Evolutionary conservation across 2,113 vertebrate genomes (phyloP).

Genomic region (Poecilia latipinna): DNA sequence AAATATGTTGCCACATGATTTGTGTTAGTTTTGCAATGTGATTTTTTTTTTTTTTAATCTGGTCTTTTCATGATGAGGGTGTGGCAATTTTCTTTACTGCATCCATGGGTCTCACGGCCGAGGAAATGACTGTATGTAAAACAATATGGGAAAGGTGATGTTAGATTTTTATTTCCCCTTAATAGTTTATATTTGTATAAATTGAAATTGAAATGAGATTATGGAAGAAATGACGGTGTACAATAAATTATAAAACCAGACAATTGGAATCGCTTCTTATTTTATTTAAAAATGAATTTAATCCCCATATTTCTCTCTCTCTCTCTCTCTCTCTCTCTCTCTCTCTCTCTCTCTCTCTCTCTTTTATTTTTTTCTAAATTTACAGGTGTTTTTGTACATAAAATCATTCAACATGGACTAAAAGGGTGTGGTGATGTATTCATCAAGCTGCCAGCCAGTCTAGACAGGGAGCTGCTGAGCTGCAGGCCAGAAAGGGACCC

Average conservation of each 20-base stretch:
- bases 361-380: neutral
- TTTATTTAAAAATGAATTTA: neutral
- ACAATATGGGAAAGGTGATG: constrained; percentile 58
- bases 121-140: constrained; percentile 57
- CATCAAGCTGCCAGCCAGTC: constrained; percentile 50
- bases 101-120: constrained; percentile 46
- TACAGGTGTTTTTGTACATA: neutral
- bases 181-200: constrained; percentile 81
- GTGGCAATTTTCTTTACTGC: constrained; percentile 54
- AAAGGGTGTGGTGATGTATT: constrained; percentile 44
- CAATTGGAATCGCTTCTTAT: constrained; percentile 20
- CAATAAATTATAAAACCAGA: constrained; percentile 71
- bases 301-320: neutral
- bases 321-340: neutral
- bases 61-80: constrained; percentile 69
- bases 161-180: constrained; percentile 61
- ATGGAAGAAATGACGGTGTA: constrained; percentile 69
- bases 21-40: constrained; percentile 69
- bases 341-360: neutral
- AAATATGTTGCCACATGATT: constrained; percentile 44
- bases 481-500: constrained; percentile 51
- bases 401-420: neutral
- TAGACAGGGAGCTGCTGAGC: constrained; percentile 60
- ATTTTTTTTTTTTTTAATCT: constrained; percentile 59
- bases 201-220: constrained; percentile 69